These are phyloP conservation scores for Oreotragus oreotragus DNA, from an alignment of 2,113 vertebrate genomes.

Conservation along the genomic window DNA sequence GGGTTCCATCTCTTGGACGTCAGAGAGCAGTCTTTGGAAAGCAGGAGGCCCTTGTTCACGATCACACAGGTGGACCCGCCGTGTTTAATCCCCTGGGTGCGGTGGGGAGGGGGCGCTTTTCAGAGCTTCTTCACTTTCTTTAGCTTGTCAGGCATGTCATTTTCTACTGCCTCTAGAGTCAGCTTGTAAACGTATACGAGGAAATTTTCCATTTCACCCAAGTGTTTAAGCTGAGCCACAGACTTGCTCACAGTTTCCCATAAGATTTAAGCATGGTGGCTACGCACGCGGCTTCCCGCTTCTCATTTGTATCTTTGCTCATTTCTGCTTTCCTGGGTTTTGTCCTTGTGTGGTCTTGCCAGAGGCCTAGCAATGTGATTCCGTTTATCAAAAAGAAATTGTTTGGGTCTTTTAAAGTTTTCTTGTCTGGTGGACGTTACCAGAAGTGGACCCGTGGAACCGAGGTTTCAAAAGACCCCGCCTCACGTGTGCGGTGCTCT, in stretches of 20 bases:
- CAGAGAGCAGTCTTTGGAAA: no score
- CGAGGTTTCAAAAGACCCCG: background rate
- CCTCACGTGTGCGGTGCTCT: fast-evolving
- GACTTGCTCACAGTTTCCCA: background rate
- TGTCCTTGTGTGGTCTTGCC: no score
- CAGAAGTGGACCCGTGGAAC: fast-evolving
- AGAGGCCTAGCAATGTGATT: background rate
- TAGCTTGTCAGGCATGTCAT: no score
- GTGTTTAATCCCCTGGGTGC: fast-evolving
- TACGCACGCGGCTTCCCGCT: fast-evolving
- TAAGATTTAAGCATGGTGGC: background rate
- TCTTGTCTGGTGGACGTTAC: background rate
- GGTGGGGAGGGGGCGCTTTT: background rate
- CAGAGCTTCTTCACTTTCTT: background rate
- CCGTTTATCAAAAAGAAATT: background rate
- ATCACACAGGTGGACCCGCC: fast-evolving
- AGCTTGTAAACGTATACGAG: no score
- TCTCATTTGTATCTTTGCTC: fast-evolving
- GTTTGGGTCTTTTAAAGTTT: background rate
- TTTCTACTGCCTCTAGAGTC: background rate
- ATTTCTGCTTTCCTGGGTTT: background rate
- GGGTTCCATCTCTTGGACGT: background rate
- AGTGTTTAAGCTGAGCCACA: background rate
- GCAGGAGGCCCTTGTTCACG: background rate
- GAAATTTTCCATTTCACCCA: background rate